These are phyloP conservation scores for Miichthys miiuy DNA, from an alignment of 2,797 vertebrate genomes.

Conservation along the genomic window DNA sequence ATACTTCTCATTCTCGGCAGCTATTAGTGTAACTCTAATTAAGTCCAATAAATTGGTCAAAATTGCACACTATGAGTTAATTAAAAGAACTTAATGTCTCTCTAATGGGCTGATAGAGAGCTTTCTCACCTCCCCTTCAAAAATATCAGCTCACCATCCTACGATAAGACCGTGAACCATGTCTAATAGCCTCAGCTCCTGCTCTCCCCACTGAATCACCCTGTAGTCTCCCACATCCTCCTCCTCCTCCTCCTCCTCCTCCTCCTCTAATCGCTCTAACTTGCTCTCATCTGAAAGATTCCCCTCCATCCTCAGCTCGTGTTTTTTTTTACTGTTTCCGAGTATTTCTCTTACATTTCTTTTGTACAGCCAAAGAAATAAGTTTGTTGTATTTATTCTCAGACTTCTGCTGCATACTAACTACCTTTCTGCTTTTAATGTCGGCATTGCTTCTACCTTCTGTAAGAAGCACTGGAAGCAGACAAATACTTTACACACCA, in stretches of 20 bases:
- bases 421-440: not conserved
- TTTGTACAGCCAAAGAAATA: not conserved
- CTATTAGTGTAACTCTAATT: not conserved
- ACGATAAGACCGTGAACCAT: conserved; percentile 13
- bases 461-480: too few species aligned
- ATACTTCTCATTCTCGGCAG: not conserved
- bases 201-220: conserved; percentile 22
- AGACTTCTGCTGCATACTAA: not conserved
- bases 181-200: conserved; percentile 19
- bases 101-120: conserved; percentile 15
- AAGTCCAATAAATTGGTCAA: conserved; percentile 6
- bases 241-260: not conserved
- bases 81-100: conserved; percentile 26
- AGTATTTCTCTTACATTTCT: not conserved
- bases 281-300: not conserved
- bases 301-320: not conserved
- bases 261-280: conserved; percentile 9
- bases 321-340: not conserved
- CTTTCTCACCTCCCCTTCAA: not conserved
- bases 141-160: conserved; percentile 14
- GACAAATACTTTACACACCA: not conserved
- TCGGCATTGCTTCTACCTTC: not conserved
- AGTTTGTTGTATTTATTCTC: not conserved
- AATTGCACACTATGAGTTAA: conserved; percentile 14
- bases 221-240: conserved; percentile 5